Percentiles rank a stretch among this genome's conserved stretches.
phyloP scores from a whole-genome alignment of 2,888 invertebrate genomes.

The Nudaria mundana region DNA sequence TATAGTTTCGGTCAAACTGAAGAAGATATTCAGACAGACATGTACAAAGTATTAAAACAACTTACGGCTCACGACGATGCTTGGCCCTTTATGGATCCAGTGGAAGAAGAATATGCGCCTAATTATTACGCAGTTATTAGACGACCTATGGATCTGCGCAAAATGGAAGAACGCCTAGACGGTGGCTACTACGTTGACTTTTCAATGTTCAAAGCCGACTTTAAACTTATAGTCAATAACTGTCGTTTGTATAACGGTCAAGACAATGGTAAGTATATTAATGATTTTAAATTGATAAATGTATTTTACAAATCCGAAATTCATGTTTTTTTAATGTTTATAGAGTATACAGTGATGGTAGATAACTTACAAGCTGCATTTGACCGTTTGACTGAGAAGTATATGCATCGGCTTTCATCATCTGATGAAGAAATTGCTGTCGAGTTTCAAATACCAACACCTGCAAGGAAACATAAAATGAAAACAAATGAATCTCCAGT shows the following conservation, averaged over 20 bases:
- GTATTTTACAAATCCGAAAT: background rate
- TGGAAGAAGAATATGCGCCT: conserved; percentile 95
- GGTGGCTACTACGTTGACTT: conserved; percentile 89
- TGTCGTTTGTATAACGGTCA: conserved; percentile 96
- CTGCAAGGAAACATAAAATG: conserved; percentile 68
- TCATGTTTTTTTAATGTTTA: background rate
- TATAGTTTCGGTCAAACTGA: conserved; percentile 89
- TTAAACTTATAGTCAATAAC: conserved; percentile 95
- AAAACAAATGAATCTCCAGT: conserved; percentile 61
- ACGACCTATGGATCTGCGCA: conserved; percentile 92
- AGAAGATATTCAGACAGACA: conserved; percentile 92
- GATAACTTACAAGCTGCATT: conserved; percentile 91
- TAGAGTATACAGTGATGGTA: conserved; percentile 95
- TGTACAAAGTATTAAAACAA: conserved; percentile 95
- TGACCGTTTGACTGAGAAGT: conserved; percentile 90
- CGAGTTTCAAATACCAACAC: conserved; percentile 82
- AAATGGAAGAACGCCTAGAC: conserved; percentile 93
- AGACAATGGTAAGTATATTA: conserved; percentile 87
- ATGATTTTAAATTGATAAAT: background rate
- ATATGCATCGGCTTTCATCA: conserved; percentile 89
- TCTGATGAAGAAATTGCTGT: conserved; percentile 90
- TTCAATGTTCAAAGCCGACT: conserved; percentile 92
- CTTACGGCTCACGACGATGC: conserved; percentile 94
- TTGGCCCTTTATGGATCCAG: conserved; percentile 97
- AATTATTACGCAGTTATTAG: conserved; percentile 88